A percentile compares a stretch with the other conserved stretches of the same genome.
phyloP scores from a whole-genome alignment of 2,888 invertebrate species.

The Papilio elwesi region DNA sequence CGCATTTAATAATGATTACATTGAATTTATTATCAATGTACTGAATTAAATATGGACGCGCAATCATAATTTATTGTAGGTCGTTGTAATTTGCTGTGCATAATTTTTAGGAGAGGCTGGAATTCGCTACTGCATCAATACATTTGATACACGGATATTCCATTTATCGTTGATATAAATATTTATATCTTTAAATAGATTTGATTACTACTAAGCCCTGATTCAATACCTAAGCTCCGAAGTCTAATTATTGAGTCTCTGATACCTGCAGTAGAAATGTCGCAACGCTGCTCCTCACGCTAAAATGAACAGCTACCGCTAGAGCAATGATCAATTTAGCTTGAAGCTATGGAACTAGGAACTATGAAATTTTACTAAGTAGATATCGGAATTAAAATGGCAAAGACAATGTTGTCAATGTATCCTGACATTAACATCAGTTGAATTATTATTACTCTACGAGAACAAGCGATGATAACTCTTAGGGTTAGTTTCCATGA shows the following conservation, averaged over 20 bases:
- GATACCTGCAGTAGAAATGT: neutral
- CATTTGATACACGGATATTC: slow-evolving; percentile 14
- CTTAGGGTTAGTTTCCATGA: no score
- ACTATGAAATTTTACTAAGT: no score
- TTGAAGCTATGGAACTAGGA: no score
- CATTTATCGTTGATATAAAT: slow-evolving; percentile 12
- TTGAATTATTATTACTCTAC: no score
- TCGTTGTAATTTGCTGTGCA: slow-evolving; percentile 35
- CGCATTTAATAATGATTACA: slow-evolving; percentile 18
- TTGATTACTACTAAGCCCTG: neutral
- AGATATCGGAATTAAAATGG: no score
- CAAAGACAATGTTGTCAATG: no score
- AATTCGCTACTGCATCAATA: slow-evolving; percentile 17
- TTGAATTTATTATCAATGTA: slow-evolving; percentile 32
- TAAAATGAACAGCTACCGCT: no score
- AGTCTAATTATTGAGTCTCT: neutral
- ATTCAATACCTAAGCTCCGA: neutral
- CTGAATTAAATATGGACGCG: slow-evolving; percentile 31
- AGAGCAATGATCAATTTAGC: no score
- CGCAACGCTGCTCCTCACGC: no score
- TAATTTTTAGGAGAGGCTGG: slow-evolving; percentile 35
- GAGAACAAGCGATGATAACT: no score
- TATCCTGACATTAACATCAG: no score
- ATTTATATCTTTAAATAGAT: neutral
- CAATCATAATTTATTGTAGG: slow-evolving; percentile 33